Percentiles rank a stretch among this genome's conserved stretches.
Conservation (phyloP, 2,113 vertebrate genomes). For the Eulemur rufifrons region DNA sequence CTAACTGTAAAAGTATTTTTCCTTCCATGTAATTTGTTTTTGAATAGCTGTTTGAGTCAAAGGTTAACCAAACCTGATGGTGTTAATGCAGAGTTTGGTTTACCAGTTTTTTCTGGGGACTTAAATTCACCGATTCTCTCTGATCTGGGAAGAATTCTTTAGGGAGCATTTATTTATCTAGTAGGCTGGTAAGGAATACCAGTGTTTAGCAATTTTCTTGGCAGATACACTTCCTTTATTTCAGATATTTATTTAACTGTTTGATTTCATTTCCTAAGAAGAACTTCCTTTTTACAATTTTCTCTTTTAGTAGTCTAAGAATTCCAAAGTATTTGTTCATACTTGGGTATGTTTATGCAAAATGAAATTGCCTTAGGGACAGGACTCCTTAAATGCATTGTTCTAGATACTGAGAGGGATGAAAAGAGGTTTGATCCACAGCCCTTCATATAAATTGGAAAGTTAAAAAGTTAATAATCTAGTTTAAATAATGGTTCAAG, state of each 20-base stretch:
- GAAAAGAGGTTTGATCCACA: background rate
- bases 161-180: constrained; percentile 29
- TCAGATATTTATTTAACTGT: background rate
- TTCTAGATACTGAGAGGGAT: background rate
- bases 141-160: background rate
- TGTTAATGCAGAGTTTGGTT: background rate
- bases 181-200: background rate
- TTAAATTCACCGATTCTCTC: constrained; percentile 8
- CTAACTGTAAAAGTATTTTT: background rate
- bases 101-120: background rate
- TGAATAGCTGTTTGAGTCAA: background rate
- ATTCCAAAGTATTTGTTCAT: background rate
- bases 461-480: background rate
- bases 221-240: background rate
- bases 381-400: background rate
- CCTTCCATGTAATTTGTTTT: background rate
- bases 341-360: background rate
- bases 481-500: background rate
- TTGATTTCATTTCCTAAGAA: constrained; percentile 25
- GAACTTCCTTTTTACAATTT: background rate
- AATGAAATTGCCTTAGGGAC: constrained; percentile 1
- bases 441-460: background rate
- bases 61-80: background rate
- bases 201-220: background rate
- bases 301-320: background rate